Conservation (phyloP, 2,797 vertebrate genomes). For the Eupleurogrammus muticus region DNA sequence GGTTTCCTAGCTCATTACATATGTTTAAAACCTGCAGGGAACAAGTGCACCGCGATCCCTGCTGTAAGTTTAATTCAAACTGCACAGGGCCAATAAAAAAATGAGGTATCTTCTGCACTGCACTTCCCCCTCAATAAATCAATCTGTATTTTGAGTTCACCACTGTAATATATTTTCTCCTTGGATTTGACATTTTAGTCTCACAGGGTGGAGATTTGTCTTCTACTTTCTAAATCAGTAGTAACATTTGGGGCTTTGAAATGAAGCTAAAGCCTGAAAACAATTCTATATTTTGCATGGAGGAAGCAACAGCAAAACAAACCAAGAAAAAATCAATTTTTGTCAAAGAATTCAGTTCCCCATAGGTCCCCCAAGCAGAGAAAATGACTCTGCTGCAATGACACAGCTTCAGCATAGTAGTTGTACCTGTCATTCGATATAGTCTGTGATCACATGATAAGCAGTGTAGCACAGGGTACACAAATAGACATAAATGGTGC, state of each 20-base stretch:
- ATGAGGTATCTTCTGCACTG: neutral
- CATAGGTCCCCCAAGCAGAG: neutral
- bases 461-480: neutral
- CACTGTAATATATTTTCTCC: neutral
- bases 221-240: neutral
- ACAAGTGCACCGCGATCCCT: neutral
- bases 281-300: no score
- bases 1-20: no score
- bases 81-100: neutral
- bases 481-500: neutral
- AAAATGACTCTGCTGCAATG: neutral
- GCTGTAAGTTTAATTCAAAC: neutral
- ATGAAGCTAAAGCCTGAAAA: neutral
- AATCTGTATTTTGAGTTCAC: neutral
- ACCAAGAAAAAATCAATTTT: neutral
- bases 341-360: neutral
- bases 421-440: no score
- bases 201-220: neutral
- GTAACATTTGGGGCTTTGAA: neutral
- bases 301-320: no score
- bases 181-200: neutral
- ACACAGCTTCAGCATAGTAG: neutral
- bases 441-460: neutral
- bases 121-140: neutral
- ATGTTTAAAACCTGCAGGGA: no score